phyloP scores from a whole-genome alignment of 2,113 vertebrate species.

The Atherinomorus stipes region DNA sequence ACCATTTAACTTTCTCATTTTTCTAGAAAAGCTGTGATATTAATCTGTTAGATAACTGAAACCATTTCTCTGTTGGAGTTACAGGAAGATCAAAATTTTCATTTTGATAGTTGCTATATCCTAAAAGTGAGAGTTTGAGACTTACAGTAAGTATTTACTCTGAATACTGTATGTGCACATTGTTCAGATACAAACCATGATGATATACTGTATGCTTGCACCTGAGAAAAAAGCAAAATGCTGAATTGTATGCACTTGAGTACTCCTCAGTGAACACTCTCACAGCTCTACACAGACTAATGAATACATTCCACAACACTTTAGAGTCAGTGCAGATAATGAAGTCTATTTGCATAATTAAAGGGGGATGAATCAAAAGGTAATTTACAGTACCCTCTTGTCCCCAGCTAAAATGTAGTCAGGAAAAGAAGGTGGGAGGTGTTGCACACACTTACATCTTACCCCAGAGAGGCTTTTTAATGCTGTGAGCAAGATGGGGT shows the following conservation, averaged over 20 bases:
- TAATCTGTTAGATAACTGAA: too few species aligned
- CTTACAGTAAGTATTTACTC: too few species aligned
- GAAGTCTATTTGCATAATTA: slow-evolving; percentile 81
- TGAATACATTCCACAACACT: slow-evolving; percentile 69
- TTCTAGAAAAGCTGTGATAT: too few species aligned
- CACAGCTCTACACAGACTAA: slow-evolving; percentile 57
- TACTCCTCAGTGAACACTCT: slow-evolving; percentile 53
- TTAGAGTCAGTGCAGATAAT: slow-evolving; percentile 71
- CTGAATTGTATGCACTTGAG: slow-evolving; percentile 53
- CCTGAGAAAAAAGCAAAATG: slow-evolving; percentile 22
- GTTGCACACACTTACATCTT: slow-evolving; percentile 49
- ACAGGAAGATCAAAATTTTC: too few species aligned
- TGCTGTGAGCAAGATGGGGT: slow-evolving; percentile 44
- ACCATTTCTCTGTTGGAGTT: too few species aligned
- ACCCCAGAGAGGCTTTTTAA: slow-evolving; percentile 54
- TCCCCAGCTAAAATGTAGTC: slow-evolving; percentile 48
- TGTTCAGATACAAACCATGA: slow-evolving; percentile 8
- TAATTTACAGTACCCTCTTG: slow-evolving; percentile 73
- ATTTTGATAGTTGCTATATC: too few species aligned
- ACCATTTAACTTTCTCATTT: too few species aligned
- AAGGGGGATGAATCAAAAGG: slow-evolving; percentile 75
- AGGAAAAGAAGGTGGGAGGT: slow-evolving; percentile 14
- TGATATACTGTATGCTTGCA: slow-evolving; percentile 13
- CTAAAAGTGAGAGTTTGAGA: too few species aligned
- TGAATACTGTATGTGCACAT: neutral